Base-by-base conservation (phyloP, 2,888 invertebrate genomes). In the Odontocerum albicorne region DNA sequence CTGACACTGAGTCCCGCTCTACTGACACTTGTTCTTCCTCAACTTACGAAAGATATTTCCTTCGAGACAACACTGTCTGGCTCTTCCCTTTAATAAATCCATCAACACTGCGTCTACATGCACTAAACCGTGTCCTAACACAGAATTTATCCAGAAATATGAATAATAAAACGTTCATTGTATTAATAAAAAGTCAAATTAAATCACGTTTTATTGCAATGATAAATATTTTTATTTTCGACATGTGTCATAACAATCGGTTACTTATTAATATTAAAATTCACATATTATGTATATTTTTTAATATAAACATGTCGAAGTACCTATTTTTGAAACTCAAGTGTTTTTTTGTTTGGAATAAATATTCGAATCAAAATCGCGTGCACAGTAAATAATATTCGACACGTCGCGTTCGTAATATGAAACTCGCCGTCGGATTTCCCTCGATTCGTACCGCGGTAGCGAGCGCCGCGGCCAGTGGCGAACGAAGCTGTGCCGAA, bases 401-500 rank as follows among this genome's bases (percentile, higher is more conserved):
- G 27, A 16, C 38, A 19, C 39, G 32, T 38, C 49, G 40, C 36
- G 38, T 47, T 47, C 47, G 38, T 22, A 13, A 7, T 45, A 42
- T n/a, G 27, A 39, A 43, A 22, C 8, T 42, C 27, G 44, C 51
- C 51, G 51, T 43, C 51, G 51, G 51, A 22, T 51, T 43, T 49
- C 31, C 42, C 15, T 19, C 50, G 51, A 15, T 16, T 44, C 43
- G 43, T 35, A 19, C 36, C 39, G 51, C 43, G 50, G 35, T 42
- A 44, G 43, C 51, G 51, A 51, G 43, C 68, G 72, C 67, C 68
- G 65, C 55, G 40, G 51, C 51, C 51, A 51, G 51, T 43, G 51
- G 68, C 64, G 72, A 43, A 51, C 57, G 55, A 40, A 40, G 46
- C 32, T 49, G 52, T 45, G 43, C 32, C 57, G 53, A 8, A n/a